A percentile compares a stretch with the other conserved stretches of the same genome.
These are phyloP conservation scores for Bugula neritina DNA, from an alignment of 2,888 invertebrate species.

Conservation along the genomic window DNA sequence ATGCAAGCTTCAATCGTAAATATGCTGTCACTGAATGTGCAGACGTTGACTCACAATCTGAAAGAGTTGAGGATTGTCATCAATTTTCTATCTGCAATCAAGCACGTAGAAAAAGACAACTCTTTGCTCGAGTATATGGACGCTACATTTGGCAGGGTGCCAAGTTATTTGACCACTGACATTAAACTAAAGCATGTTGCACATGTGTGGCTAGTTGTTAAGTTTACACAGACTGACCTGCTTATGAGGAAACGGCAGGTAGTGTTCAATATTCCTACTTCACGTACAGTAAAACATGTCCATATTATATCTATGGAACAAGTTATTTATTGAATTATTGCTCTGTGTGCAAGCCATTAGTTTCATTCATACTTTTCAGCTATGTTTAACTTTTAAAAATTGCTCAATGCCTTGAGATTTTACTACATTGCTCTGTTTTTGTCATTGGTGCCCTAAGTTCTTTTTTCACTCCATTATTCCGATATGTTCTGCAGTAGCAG, in stretches of 20 bases:
- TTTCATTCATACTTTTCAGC: too few species aligned
- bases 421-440: too few species aligned
- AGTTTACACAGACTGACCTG: conserved; percentile 33
- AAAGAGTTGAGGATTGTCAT: conserved; percentile 4
- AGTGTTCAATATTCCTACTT: too few species aligned
- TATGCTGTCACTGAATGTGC: background rate
- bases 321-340: too few species aligned
- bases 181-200: conserved; percentile 34
- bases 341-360: too few species aligned
- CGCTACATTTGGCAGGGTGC: conserved; percentile 9
- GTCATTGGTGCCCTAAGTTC: too few species aligned
- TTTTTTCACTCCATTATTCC: too few species aligned
- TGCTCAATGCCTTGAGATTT: too few species aligned
- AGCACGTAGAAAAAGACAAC: conserved; percentile 10
- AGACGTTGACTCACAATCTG: background rate
- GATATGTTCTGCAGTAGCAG: too few species aligned
- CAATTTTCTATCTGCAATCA: conserved; percentile 13
- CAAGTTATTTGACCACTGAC: background rate
- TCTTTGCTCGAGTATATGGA: background rate
- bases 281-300: too few species aligned
- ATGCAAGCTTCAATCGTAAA: background rate
- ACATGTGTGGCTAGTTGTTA: conserved; percentile 37
- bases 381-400: too few species aligned
- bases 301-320: too few species aligned
- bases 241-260: conserved; percentile 35